Conservation (phyloP, 2,113 vertebrate species). For the Lamprotornis superbus region DNA sequence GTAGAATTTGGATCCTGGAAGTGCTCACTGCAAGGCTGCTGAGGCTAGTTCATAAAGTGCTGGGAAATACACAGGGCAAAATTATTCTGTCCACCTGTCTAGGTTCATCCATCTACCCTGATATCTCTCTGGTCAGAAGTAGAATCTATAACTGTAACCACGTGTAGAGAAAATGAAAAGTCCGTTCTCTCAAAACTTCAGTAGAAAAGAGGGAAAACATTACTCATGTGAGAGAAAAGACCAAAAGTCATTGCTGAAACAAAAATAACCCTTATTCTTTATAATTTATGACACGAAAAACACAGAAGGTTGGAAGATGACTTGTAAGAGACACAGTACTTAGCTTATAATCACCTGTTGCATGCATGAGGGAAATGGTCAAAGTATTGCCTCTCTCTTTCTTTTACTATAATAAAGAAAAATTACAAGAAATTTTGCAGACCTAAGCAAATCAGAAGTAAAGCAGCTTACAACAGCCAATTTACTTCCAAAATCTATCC, state of each 20-base stretch:
- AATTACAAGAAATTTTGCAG: not conserved
- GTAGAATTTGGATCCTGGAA: not conserved
- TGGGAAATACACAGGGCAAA: not conserved
- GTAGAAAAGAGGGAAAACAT: not conserved
- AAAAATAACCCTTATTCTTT: not conserved
- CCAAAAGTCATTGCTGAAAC: not conserved
- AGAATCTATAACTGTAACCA: not conserved
- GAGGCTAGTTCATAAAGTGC: not conserved
- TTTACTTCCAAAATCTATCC: not conserved
- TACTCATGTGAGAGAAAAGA: not conserved
- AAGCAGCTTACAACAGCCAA: not conserved
- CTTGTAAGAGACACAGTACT: not conserved
- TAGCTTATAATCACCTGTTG: not conserved
- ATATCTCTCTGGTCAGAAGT: not conserved
- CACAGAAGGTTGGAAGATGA: not conserved
- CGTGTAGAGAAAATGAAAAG: not conserved
- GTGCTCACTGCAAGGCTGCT: not conserved
- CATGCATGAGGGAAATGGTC: not conserved
- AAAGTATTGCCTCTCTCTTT: not conserved
- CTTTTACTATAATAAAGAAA: not conserved
- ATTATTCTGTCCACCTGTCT: not conserved
- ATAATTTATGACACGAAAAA: not conserved
- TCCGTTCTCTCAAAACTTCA: not conserved
- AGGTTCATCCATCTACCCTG: not conserved
- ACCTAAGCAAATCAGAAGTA: not conserved